A percentile compares a stretch with the other conserved stretches of the same genome.
Evolutionary conservation across 2,797 vertebrate genomes (phyloP).

Genomic region (Eospalax fontanierii): DNA sequence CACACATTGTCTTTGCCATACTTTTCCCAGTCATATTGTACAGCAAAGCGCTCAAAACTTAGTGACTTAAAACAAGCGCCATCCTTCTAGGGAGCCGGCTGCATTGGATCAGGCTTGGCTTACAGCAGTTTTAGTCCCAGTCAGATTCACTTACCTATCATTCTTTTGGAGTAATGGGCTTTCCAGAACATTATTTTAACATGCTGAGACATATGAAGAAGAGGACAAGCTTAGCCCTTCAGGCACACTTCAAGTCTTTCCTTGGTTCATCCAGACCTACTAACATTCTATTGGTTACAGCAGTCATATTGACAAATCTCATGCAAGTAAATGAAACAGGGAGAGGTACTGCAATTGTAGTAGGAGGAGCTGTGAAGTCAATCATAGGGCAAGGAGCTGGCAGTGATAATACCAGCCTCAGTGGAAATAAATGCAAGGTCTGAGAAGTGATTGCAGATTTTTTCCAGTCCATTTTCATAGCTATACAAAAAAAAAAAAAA

Average conservation of each 20-base stretch:
- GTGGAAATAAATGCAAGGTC: background rate
- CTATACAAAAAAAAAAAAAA: background rate
- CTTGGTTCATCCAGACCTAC: background rate
- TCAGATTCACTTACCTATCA: background rate
- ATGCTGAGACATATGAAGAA: background rate
- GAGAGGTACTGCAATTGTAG: background rate
- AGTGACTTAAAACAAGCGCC: background rate
- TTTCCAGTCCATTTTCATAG: background rate
- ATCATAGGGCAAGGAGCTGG: slow-evolving; percentile 2
- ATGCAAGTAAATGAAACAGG: background rate
- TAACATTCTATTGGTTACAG: background rate
- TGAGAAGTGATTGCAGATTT: background rate
- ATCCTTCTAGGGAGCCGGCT: background rate
- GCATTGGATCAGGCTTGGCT: background rate
- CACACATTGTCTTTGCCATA: background rate
- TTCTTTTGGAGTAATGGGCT: background rate
- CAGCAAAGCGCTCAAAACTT: background rate
- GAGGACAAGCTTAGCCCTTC: background rate
- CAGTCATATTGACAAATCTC: background rate
- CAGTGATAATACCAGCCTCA: background rate
- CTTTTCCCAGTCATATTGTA: background rate
- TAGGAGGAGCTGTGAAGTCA: background rate
- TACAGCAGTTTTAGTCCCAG: background rate
- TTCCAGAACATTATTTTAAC: too few relatives aligned
- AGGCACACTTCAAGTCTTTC: background rate